Evolutionary conservation across 92 coral and sea anemone species (phyloP).

Genomic region (Scolanthus callimorphus): DNA sequence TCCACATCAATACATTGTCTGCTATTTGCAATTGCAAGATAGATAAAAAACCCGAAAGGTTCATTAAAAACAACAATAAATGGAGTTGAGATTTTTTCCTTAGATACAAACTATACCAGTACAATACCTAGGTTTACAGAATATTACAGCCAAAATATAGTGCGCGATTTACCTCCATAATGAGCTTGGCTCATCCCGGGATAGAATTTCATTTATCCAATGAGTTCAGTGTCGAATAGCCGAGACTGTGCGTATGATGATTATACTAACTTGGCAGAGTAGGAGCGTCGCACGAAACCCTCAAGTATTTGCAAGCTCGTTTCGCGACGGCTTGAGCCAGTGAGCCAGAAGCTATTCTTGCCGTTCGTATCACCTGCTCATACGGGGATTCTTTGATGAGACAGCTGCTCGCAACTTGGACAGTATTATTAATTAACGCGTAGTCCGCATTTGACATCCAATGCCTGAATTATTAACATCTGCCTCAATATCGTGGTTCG

Average conservation of each 20-base stretch:
- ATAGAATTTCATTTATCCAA: constrained; percentile 79
- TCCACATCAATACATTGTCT: too few relatives aligned
- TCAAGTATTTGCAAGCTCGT: too few relatives aligned
- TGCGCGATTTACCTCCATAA: constrained; percentile 87
- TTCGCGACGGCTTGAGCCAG: too few relatives aligned
- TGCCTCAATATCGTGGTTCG: constrained; percentile 65
- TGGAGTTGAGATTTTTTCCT: constrained; percentile 11
- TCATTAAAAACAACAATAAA: not conserved
- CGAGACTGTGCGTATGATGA: too few relatives aligned
- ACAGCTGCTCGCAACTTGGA: constrained; percentile 89
- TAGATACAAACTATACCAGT: too few relatives aligned
- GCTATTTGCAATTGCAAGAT: too few relatives aligned
- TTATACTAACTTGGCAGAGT: too few relatives aligned
- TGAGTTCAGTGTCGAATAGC: not conserved
- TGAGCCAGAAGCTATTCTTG: constrained; percentile 1
- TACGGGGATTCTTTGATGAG: constrained; percentile 76
- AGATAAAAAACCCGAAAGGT: not conserved
- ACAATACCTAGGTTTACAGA: too few relatives aligned
- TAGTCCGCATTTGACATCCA: constrained; percentile 84
- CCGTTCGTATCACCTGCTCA: constrained; percentile 67
- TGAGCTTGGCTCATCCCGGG: constrained; percentile 74
- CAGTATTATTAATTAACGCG: constrained; percentile 88
- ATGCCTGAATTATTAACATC: constrained; percentile 87
- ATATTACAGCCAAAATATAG: too few relatives aligned
- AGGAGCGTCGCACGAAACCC: too few relatives aligned